A percentile compares a stretch with the other conserved stretches of the same genome.
Conservation (phyloP, 2,113 vertebrate genomes). For the Porphyrio hochstetteri region DNA sequence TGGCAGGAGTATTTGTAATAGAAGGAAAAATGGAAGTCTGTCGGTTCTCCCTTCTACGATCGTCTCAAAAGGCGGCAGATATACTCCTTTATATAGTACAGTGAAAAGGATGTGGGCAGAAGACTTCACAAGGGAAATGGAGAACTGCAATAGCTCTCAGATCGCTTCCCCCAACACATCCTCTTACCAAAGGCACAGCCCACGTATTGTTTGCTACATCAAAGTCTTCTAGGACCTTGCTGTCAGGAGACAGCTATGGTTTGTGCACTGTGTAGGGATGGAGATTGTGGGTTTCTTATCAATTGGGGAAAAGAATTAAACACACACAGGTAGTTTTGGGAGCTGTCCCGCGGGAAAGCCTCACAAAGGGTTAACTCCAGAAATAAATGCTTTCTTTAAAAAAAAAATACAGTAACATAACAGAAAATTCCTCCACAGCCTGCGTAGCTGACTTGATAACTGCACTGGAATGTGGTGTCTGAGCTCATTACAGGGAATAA, state of each 20-base stretch:
- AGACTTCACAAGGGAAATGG: background rate
- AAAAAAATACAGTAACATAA: background rate
- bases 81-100: background rate
- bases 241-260: background rate
- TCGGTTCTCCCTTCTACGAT: background rate
- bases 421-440: slow-evolving; percentile 4
- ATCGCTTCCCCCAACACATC: background rate
- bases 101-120: slow-evolving; percentile 7
- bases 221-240: background rate
- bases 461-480: background rate
- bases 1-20: background rate
- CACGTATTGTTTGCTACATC: background rate
- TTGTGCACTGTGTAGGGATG: background rate
- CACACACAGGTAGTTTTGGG: background rate
- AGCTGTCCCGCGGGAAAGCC: background rate
- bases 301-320: background rate
- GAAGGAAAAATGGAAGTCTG: background rate
- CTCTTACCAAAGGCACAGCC: background rate
- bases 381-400: background rate
- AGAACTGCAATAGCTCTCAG: slow-evolving; percentile 11
- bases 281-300: background rate
- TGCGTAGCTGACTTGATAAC: background rate
- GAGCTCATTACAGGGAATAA: background rate
- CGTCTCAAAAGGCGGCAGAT: background rate
- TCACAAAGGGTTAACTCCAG: background rate